Evolutionary conservation across 30 jellyfish, hydroid and myxozoan genomes (phyloP).

Genomic region (Chironex yamaguchii): DNA sequence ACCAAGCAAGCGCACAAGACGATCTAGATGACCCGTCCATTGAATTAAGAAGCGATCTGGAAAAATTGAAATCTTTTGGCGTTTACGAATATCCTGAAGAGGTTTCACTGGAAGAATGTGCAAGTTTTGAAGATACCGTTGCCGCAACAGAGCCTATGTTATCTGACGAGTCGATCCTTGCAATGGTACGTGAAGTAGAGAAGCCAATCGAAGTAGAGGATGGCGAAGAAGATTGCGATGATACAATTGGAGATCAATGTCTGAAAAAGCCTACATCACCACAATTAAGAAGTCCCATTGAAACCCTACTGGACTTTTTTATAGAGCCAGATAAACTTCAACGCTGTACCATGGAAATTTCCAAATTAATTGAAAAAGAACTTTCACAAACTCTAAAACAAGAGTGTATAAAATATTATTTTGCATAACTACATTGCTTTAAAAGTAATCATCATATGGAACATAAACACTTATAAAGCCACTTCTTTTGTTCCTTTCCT

Average conservation of each 20-base stretch:
- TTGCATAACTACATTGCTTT: too few relatives aligned
- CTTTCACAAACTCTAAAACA: too few relatives aligned
- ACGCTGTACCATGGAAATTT: too few relatives aligned
- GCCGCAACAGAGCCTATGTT: slow-evolving; percentile 41
- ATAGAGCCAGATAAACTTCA: too few relatives aligned
- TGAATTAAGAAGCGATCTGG: slow-evolving; percentile 11
- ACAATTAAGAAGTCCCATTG: background rate
- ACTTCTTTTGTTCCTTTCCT: background rate
- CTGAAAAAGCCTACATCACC: background rate
- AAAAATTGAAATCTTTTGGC: background rate
- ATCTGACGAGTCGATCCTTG: slow-evolving; percentile 28
- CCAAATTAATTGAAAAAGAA: too few relatives aligned
- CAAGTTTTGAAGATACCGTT: slow-evolving; percentile 7
- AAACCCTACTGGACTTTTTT: background rate
- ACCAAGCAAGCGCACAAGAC: slow-evolving; percentile 36
- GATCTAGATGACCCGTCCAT: slow-evolving; percentile 53
- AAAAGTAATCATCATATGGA: too few relatives aligned
- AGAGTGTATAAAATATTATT: too few relatives aligned
- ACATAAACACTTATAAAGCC: too few relatives aligned
- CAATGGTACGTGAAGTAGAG: too few relatives aligned
- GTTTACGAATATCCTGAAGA: slow-evolving; percentile 16
- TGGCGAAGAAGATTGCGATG: background rate
- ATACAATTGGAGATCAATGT: background rate
- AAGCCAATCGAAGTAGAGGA: background rate
- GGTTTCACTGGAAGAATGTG: slow-evolving; percentile 3